phyloP scores from a whole-genome alignment of 92 coral and sea anemone genomes.

The Bergia sp. region DNA sequence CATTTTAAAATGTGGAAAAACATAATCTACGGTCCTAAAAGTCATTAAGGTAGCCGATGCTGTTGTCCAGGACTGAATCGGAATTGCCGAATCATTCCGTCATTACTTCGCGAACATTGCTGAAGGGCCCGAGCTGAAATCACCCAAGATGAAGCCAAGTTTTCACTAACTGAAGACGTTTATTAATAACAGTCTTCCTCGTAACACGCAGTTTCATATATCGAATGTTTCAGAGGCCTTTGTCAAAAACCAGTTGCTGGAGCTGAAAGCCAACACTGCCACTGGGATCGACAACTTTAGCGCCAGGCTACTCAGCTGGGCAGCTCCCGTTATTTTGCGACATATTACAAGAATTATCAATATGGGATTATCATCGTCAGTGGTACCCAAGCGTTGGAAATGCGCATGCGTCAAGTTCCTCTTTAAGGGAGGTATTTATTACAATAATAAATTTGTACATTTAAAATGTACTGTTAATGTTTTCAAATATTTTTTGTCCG shows the following conservation, averaged over 20 bases:
- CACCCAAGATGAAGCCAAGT: not conserved
- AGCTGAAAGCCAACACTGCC: conserved; percentile 23
- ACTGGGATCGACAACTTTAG: conserved; percentile 33
- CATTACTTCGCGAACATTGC: conserved; percentile 30
- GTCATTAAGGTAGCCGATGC: conserved; percentile 30
- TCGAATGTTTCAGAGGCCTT: conserved; percentile 11
- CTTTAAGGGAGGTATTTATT: conserved; percentile 21
- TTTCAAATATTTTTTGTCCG: no score
- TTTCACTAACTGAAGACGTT: conserved; percentile 31
- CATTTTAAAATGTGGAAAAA: not conserved
- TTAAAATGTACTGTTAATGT: no score
- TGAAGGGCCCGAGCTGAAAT: not conserved
- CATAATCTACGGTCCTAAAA: no score
- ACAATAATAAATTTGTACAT: no score
- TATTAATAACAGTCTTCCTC: not conserved
- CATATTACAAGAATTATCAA: conserved; percentile 42
- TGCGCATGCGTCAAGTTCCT: conserved; percentile 37
- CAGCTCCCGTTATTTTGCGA: conserved; percentile 36
- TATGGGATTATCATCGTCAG: conserved; percentile 31
- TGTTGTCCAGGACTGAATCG: conserved; percentile 21
- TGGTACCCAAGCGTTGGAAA: conserved; percentile 36
- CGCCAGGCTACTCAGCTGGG: conserved; percentile 41
- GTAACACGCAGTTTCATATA: conserved; percentile 34
- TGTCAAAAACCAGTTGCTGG: conserved; percentile 22
- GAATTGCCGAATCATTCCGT: conserved; percentile 41